phyloP scores from a whole-genome alignment of 2,797 vertebrate species.

The Malacoctenus gilli region DNA sequence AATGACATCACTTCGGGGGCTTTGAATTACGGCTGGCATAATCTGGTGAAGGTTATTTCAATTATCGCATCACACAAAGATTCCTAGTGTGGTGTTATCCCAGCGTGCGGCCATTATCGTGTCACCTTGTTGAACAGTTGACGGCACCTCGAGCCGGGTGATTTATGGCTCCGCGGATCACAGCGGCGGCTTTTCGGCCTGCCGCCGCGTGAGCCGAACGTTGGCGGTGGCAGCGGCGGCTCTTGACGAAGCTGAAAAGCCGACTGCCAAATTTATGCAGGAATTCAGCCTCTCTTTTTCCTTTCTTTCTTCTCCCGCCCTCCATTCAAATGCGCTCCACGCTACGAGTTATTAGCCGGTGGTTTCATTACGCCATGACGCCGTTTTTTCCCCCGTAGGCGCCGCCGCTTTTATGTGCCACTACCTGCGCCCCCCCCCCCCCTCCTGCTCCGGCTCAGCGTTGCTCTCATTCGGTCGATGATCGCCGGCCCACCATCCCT shows the following conservation, averaged over 20 bases:
- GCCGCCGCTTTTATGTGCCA: background rate
- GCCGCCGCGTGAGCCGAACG: no score
- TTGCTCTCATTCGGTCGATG: constrained; percentile 1
- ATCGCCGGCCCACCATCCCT: background rate
- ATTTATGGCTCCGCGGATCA: constrained; percentile 10
- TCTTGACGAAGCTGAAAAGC: background rate
- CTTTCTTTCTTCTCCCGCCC: no score
- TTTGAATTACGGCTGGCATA: constrained; percentile 3
- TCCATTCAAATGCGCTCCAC: background rate
- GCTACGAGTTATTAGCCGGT: background rate
- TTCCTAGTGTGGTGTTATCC: background rate
- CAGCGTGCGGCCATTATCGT: background rate
- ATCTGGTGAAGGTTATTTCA: background rate
- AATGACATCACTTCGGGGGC: background rate
- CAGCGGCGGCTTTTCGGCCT: background rate
- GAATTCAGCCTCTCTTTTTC: background rate
- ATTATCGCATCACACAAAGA: background rate
- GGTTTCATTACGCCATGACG: background rate
- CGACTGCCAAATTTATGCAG: background rate
- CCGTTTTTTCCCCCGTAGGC: background rate
- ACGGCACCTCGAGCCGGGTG: constrained; percentile 16
- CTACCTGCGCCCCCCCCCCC: no score
- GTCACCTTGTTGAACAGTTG: constrained; percentile 8
- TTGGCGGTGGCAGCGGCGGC: no score
- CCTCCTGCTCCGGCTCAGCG: background rate